Percentiles rank a stretch among this genome's conserved stretches.
These are phyloP conservation scores for Actinopyga echinites DNA, from an alignment of 53 echinoderm and acorn worm genomes.

Conservation along the genomic window DNA sequence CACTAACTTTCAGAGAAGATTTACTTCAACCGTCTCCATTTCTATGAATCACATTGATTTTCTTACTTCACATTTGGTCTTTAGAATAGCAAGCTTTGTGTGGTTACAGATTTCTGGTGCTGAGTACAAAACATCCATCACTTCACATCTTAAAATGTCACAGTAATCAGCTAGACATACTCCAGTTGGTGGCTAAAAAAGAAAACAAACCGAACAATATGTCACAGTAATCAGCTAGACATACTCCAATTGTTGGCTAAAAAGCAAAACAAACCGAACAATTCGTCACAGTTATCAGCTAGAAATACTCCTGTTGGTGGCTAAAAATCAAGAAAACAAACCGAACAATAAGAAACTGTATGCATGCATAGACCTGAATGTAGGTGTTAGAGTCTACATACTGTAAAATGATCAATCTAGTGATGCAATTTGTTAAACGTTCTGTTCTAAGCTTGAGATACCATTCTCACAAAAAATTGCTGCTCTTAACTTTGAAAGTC, in stretches of 20 bases:
- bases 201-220: constrained; percentile 40
- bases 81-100: constrained; percentile 58
- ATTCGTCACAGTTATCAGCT: constrained; percentile 81
- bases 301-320: constrained; percentile 65
- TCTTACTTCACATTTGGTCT: constrained; percentile 66
- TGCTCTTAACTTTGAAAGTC: too few species aligned
- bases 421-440: too few species aligned
- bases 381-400: too few species aligned
- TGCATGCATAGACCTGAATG: too few species aligned
- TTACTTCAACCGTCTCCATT: too few species aligned
- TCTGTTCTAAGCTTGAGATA: too few species aligned
- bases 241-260: constrained; percentile 56
- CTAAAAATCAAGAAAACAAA: constrained; percentile 11
- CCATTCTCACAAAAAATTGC: too few species aligned
- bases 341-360: constrained; percentile 32
- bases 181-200: constrained; percentile 41
- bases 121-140: constrained; percentile 74
- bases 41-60: too few species aligned
- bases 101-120: constrained; percentile 81
- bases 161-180: constrained; percentile 88
- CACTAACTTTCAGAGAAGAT: too few species aligned
- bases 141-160: constrained; percentile 87
- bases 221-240: constrained; percentile 86
- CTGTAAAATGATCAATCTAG: too few species aligned
- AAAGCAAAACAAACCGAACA: constrained; percentile 27